Percentiles rank a stretch among this genome's conserved stretches.
Conservation (phyloP, 2,888 invertebrate species). For the Drosophila prolongata region DNA sequence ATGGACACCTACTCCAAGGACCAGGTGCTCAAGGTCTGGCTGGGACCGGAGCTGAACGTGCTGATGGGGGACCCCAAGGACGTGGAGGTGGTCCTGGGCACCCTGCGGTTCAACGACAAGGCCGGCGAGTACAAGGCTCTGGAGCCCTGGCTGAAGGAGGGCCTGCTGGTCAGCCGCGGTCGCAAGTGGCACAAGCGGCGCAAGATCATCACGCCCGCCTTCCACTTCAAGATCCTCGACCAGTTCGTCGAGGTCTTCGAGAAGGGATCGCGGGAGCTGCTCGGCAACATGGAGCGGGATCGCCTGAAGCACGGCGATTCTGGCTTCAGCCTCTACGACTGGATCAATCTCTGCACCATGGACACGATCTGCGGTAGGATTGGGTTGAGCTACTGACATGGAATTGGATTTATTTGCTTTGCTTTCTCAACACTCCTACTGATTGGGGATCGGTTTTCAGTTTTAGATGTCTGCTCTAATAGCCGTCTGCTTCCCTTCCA, state of each 20-base stretch:
- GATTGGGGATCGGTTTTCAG: no score
- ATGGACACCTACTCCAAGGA: conserved; percentile 74
- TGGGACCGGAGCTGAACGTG: conserved; percentile 81
- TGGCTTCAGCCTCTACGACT: conserved; percentile 87
- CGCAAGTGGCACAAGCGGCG: conserved; percentile 86
- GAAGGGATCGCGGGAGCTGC: conserved; percentile 86
- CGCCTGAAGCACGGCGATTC: conserved; percentile 85
- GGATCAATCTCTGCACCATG: conserved; percentile 87
- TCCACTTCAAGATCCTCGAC: conserved; percentile 91
- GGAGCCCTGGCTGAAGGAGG: conserved; percentile 86
- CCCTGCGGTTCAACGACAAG: conserved; percentile 85
- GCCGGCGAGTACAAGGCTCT: conserved; percentile 85
- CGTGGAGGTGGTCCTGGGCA: conserved; percentile 76
- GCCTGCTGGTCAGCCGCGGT: conserved; percentile 85
- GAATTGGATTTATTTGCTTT: not conserved
- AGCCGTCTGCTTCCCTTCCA: conserved; percentile 73
- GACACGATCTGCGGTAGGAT: conserved; percentile 87
- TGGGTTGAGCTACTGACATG: no score
- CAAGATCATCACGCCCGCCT: conserved; percentile 91
- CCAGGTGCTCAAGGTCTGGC: conserved; percentile 77
- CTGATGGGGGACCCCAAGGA: conserved; percentile 74
- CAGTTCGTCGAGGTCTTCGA: conserved; percentile 90
- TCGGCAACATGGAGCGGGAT: conserved; percentile 86
- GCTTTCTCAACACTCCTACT: no score
- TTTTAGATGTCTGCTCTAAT: not conserved